Conservation (phyloP, 2,113 vertebrate species). For the Coryphaenoides rupestris region DNA sequence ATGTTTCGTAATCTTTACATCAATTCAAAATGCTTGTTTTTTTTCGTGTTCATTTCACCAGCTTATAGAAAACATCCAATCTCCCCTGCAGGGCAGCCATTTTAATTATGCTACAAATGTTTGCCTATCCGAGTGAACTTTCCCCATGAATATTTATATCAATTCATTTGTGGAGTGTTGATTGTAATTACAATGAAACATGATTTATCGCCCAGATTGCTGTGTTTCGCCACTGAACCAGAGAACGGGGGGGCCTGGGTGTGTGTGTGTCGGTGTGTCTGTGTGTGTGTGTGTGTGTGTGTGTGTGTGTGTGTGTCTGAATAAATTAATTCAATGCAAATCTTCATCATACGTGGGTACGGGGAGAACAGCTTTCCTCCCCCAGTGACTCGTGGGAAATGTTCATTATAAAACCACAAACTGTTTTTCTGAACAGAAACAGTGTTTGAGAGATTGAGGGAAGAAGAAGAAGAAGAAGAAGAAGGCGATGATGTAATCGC, state of each 20-base stretch:
- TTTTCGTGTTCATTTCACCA: no score
- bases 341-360: no score
- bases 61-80: conserved; percentile 42
- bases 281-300: conserved; percentile 3
- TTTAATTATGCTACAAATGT: conserved; percentile 74
- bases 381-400: no score
- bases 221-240: conserved; percentile 58
- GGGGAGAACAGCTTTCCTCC: no score
- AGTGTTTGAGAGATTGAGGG: no score
- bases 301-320: conserved; percentile 1
- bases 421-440: no score
- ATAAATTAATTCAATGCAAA: no score
- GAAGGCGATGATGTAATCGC: no score
- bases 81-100: conserved; percentile 44
- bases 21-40: conserved; percentile 63
- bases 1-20: conserved; percentile 54
- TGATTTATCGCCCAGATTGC: conserved; percentile 73
- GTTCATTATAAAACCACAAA: no score
- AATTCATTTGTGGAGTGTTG: conserved; percentile 74
- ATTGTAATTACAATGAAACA: conserved; percentile 77
- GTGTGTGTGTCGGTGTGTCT: background rate
- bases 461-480: no score
- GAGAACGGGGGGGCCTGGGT: background rate
- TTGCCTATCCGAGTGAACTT: conserved; percentile 74
- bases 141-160: conserved; percentile 75